These are phyloP conservation scores for Chaetogeoica ovagalla DNA, from an alignment of 2,888 invertebrate species.

Conservation along the genomic window DNA sequence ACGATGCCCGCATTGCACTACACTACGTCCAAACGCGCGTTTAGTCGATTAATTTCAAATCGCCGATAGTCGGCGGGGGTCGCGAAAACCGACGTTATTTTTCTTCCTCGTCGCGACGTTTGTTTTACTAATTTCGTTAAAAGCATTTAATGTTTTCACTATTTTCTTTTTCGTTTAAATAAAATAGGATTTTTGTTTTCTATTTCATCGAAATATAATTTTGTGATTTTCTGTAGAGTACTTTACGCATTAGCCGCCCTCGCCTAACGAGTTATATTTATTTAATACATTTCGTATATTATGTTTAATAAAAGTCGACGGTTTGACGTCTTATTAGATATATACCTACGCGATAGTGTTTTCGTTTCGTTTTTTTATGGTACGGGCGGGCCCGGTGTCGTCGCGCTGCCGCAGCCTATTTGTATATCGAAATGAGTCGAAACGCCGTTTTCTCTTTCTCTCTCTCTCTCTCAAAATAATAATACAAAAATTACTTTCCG, in stretches of 20 bases:
- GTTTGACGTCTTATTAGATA: neutral
- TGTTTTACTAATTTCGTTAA: conserved; percentile 19
- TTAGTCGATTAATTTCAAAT: neutral
- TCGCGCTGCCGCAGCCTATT: no score
- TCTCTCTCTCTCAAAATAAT: neutral
- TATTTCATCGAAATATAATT: neutral
- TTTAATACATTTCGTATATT: neutral
- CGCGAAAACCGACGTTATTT: no score
- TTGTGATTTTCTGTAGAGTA: neutral
- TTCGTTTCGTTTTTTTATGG: neutral
- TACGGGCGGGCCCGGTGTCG: neutral
- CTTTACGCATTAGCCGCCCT: neutral
- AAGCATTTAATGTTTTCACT: conserved; percentile 8
- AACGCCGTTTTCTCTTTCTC: neutral
- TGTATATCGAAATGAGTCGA: neutral
- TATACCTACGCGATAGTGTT: neutral
- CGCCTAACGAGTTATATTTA: neutral
- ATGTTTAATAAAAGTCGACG: neutral
- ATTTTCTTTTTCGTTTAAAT: neutral
- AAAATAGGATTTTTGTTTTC: neutral
- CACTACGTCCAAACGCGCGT: neutral
- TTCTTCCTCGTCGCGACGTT: neutral
- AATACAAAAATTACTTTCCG: conserved; percentile 11
- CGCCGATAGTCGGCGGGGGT: no score
- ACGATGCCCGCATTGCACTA: no score